Evolutionary conservation across 2,113 vertebrate genomes (phyloP).

Genomic region (Eulemur macaco): DNA sequence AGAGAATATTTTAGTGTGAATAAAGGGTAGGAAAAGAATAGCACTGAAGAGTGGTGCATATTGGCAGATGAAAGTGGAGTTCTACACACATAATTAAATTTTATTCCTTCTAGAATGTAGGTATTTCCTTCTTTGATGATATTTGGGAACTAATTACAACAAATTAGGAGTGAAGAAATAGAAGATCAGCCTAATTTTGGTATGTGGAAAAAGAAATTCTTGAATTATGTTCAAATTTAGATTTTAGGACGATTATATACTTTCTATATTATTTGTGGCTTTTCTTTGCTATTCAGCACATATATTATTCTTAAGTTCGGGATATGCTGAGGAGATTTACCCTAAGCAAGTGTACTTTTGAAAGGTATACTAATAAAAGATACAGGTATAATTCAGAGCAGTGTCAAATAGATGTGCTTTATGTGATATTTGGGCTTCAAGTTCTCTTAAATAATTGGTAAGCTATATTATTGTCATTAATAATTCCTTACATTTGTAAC

Average conservation of each 20-base stretch:
- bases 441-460: not conserved
- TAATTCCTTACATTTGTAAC: not conserved
- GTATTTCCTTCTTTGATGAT: conserved; percentile 15
- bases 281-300: conserved; percentile 4
- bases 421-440: not conserved
- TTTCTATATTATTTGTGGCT: conserved; percentile 6
- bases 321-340: not conserved
- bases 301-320: not conserved
- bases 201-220: conserved; percentile 27
- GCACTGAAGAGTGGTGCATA: not conserved
- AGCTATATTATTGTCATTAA: not conserved
- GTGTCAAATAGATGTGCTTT: conserved; percentile 12
- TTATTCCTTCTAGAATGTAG: not conserved
- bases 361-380: conserved; percentile 28
- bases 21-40: conserved; percentile 7
- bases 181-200: conserved; percentile 25
- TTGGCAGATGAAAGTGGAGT: not conserved
- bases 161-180: not conserved
- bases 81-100: not conserved
- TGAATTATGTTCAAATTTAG: conserved; percentile 23
- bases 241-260: not conserved
- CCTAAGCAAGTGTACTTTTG: not conserved
- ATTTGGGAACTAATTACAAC: conserved; percentile 38
- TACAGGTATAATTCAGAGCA: not conserved
- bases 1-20: conserved; percentile 17